Evolutionary conservation across 1,140 invertebrate species (phyloP), one percentile per base, ranked within the genome.

Genomic region (Ceratoteleas bidentatus): DNA sequence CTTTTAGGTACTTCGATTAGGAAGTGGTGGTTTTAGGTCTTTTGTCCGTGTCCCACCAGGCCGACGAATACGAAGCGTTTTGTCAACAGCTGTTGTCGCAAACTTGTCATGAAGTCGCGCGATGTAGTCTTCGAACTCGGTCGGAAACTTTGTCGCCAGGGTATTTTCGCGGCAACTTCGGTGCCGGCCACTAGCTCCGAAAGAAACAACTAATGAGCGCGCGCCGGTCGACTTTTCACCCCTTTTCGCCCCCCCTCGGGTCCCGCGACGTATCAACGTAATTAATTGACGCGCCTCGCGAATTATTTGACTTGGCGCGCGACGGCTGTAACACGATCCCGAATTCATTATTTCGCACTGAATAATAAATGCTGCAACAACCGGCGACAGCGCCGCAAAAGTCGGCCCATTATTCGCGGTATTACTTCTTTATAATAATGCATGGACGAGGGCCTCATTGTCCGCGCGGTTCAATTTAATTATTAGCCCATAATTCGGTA

Each of bases 111-210:
- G 11, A 62, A 77, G 64, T 77, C 13, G 45, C 47, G 56, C 38
- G 45, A 77, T 58, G 74, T 57, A 70, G 65, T 69, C 52, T 14
- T 11, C 58, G 58, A 70, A 78, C 70, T 73, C 74, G 47, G 36
- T 6, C 24, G 10, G 65, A 65, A 70, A 78, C 64, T 73, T 81
- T 54, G 36, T 10, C 24, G 24, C 11, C 16, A 36, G 52, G 65
- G 70, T 73, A 78, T 84, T 79, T 70, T 64, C 45, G 45, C 14
- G 38, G 43, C 65, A 58, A 70, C 34, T 78, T 70, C 40, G 43
- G 24, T 38, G 32, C 13, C 14, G 2, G 56, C 47, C 74, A 69
- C 69, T 80, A 60, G 45, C 64, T 54, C 24, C 33, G 15, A 57
- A 69, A 75, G 65, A 75, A 75, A 75, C 38, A 65, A 34, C 16